Base-by-base conservation (phyloP, 1,140 invertebrate genomes). In the Diplogasteroides magnus region DNA sequence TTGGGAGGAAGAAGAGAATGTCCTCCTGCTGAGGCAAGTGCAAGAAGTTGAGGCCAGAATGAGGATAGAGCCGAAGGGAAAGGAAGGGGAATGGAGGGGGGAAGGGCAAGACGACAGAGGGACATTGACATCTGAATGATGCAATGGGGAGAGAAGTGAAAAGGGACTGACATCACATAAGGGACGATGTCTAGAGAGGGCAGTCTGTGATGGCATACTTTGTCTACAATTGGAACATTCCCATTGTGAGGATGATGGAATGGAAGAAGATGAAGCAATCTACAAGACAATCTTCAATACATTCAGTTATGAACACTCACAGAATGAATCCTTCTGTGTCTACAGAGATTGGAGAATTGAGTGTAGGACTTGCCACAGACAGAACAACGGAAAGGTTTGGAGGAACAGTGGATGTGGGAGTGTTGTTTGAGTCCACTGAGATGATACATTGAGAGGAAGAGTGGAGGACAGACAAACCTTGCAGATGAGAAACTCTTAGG, bases 271-370 rank as follows among this genome's bases (percentile, higher is more conserved):
- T n/a, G n/a, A n/a, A n/a, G n/a, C n/a, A n/a, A n/a, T n/a, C n/a
- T n/a, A n/a, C n/a, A n/a, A n/a, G n/a, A n/a, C n/a, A n/a, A n/a
- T 15, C 26, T 14, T 37, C 6, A 11, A 3, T 26, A 13, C 15
- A 19, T 66, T 61, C 26, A 1, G 61, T 11, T 26, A 19, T 32
- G 23, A n/a, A 25, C 14, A 72, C 67, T 58, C 58, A 77, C 77
- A 66, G 65, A 83, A 81, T 99, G 97, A 92, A 98, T 97, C 72
- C 96, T 91, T 82, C 96, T 97, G 86, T 99, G 97, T 25, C 97
- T 90, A 83, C 97, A 99, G 76, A 99, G 87, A 84, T 99, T 99
- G 15, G 95, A 98, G 84, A 99, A 99, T 86, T 99, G 97, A 0
- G 97, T 99, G 86, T 99, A 99, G 1, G 80, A 79, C 37, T 84